phyloP scores from a whole-genome alignment of 2,797 vertebrate genomes.

The Poecilia wingei region DNA sequence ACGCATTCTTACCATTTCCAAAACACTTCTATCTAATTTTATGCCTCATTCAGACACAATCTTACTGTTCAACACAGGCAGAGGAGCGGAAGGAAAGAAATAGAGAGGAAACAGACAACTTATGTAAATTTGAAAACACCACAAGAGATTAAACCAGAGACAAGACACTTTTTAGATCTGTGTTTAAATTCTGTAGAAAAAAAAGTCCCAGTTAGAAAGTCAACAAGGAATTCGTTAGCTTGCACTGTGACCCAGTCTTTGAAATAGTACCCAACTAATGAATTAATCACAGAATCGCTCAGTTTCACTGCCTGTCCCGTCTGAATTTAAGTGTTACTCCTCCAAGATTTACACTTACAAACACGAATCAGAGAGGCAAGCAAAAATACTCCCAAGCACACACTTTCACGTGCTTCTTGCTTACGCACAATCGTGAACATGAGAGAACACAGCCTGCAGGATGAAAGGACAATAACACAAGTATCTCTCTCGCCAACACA shows the following conservation, averaged over 20 bases:
- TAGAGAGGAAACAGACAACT: constrained; percentile 12
- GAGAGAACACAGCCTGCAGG: constrained; percentile 66
- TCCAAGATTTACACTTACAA: constrained; percentile 11
- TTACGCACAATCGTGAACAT: constrained; percentile 72
- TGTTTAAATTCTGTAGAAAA: constrained; percentile 13
- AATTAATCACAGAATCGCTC: constrained; percentile 6
- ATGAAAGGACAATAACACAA: constrained; percentile 38
- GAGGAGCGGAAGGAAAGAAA: constrained; percentile 2
- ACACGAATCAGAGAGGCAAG: constrained; percentile 8
- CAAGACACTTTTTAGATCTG: constrained; percentile 9
- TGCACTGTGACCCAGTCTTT: constrained; percentile 19
- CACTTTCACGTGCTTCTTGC: constrained; percentile 34
- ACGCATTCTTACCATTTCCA: not conserved
- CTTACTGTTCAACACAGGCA: constrained; percentile 14
- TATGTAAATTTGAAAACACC: constrained; percentile 10
- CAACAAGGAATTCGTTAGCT: constrained; percentile 12
- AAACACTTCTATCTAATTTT: not conserved
- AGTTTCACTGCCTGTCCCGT: constrained; percentile 8
- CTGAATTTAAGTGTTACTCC: constrained; percentile 18
- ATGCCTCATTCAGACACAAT: constrained; percentile 26
- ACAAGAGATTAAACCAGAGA: not conserved
- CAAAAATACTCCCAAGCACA: constrained; percentile 12
- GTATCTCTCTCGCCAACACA: constrained; percentile 28
- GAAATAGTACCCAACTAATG: constrained; percentile 12
- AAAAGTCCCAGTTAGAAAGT: constrained; percentile 5